Evolutionary conservation across 1,140 invertebrate genomes (phyloP).

Genomic region (Dysdera silvatica): DNA sequence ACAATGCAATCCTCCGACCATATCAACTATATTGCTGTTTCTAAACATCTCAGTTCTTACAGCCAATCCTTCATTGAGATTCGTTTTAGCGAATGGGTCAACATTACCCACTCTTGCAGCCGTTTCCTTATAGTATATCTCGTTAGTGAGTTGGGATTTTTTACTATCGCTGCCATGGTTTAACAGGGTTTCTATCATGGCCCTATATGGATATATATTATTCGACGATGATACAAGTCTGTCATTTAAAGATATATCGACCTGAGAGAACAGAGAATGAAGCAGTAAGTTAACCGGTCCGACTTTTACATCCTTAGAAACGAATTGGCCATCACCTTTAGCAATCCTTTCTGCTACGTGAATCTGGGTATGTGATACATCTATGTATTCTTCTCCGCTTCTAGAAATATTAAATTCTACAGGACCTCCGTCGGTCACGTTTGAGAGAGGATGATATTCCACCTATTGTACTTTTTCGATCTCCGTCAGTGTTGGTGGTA

Average conservation of each 20-base stretch:
- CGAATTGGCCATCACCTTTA: neutral
- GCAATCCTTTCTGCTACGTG: neutral
- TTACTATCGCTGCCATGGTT: constrained; percentile 3
- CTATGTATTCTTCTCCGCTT: constrained; percentile 5
- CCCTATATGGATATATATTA: constrained; percentile 7
- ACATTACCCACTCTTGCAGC: neutral
- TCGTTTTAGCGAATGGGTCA: neutral
- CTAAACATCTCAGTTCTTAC: neutral
- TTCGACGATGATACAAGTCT: neutral
- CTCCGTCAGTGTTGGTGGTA: constrained; percentile 3
- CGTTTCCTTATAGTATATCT: constrained; percentile 5
- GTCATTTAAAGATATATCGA: constrained; percentile 9
- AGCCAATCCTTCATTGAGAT: neutral
- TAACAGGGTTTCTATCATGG: constrained; percentile 1
- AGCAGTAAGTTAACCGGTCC: too few species aligned
- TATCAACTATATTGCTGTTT: neutral
- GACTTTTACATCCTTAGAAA: too few species aligned
- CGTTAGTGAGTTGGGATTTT: neutral
- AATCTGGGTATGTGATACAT: neutral
- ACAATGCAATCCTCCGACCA: neutral
- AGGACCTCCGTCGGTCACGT: neutral
- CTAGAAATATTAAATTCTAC: constrained; percentile 3
- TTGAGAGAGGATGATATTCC: constrained; percentile 9
- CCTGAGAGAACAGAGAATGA: too few species aligned
- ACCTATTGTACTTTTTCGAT: constrained; percentile 5